Percentiles rank a stretch among this genome's conserved stretches.
Evolutionary conservation across 37 sponge, comb jelly and placozoan genomes (phyloP).

Genomic region (Geodia barretti): DNA sequence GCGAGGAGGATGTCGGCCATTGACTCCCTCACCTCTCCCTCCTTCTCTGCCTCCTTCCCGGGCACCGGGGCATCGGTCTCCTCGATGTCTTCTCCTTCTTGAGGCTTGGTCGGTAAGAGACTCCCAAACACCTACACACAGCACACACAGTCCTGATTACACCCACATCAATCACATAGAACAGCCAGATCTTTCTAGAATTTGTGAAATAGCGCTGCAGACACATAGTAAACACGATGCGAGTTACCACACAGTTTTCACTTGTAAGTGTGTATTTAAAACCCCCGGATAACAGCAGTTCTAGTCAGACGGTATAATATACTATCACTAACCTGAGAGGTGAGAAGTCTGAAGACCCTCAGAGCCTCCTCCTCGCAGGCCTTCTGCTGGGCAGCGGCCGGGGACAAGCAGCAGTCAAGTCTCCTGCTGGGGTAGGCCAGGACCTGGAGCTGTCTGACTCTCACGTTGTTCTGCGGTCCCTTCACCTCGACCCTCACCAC

Average conservation of each 20-base stretch:
- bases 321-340: constrained; percentile 96
- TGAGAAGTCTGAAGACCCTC: constrained; percentile 86
- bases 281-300: too few species aligned
- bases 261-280: too few species aligned
- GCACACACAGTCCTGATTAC: too few species aligned
- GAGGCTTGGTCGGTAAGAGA: constrained; percentile 40
- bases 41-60: constrained; percentile 30
- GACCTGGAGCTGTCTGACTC: constrained; percentile 81
- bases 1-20: constrained; percentile 73
- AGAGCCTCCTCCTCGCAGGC: constrained; percentile 84
- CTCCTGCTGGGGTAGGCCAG: constrained; percentile 25
- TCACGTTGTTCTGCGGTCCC: constrained; percentile 70
- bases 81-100: constrained; percentile 38
- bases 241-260: too few species aligned
- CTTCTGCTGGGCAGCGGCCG: constrained; percentile 68
- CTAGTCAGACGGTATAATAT: too few species aligned
- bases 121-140: constrained; percentile 82
- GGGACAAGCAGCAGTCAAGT: constrained; percentile 40
- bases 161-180: too few species aligned
- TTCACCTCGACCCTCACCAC: constrained; percentile 72
- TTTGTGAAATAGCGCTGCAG: too few species aligned
- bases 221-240: too few species aligned
- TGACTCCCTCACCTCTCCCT: constrained; percentile 49
- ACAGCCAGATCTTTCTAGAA: too few species aligned
- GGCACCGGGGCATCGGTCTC: constrained; percentile 47